Evolutionary conservation across 2,113 vertebrate species (phyloP).

Genomic region (Pseudonaja textilis): DNA sequence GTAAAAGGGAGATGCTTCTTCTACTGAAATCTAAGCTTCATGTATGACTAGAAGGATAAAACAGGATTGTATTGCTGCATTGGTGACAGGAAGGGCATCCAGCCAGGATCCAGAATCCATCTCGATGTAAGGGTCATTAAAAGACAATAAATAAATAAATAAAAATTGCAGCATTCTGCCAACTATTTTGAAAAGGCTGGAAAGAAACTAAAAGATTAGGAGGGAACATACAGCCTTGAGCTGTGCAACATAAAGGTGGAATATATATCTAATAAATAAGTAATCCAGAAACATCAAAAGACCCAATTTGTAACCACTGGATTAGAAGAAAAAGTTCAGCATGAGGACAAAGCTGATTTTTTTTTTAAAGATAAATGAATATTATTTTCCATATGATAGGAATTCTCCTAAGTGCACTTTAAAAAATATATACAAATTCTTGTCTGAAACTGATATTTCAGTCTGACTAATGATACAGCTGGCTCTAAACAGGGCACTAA

Average conservation of each 20-base stretch:
- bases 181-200: not conserved
- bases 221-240: not conserved
- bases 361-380: not conserved
- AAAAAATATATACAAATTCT: not conserved
- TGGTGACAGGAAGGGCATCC: no score
- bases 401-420: not conserved
- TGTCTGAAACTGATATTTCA: not conserved
- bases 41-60: not conserved
- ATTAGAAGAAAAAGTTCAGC: not conserved
- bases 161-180: accelerated
- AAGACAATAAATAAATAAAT: no score
- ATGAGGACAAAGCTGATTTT: not conserved
- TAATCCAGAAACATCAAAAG: not conserved
- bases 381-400: not conserved
- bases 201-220: not conserved
- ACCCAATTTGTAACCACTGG: not conserved
- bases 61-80: not conserved
- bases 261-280: not conserved
- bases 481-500: not conserved
- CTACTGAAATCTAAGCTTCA: not conserved
- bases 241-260: not conserved
- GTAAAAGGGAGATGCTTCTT: not conserved
- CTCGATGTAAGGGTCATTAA: no score
- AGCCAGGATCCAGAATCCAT: no score
- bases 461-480: not conserved